Conservation (phyloP, 2,113 vertebrate species). For the Tychaedon coryphoeus region DNA sequence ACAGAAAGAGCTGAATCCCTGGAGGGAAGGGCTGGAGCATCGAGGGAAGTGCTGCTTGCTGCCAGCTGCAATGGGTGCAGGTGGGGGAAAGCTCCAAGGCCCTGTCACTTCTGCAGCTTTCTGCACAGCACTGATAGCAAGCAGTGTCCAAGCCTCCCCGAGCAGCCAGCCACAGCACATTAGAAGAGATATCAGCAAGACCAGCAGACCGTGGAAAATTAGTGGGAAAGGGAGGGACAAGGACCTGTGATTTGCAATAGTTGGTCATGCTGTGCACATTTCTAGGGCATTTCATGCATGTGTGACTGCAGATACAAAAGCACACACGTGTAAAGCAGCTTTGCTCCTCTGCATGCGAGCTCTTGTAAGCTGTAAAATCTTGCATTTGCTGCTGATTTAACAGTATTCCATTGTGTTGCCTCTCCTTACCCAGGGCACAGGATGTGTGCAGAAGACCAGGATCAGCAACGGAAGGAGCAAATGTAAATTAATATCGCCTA, state of each 20-base stretch:
- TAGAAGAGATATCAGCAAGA: constrained; percentile 9
- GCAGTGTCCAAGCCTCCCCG: not conserved
- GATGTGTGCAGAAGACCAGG: not conserved
- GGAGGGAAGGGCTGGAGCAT: not conserved
- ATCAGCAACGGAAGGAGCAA: not conserved
- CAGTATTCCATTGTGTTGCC: not conserved
- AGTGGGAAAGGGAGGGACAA: not conserved
- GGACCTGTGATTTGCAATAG: not conserved
- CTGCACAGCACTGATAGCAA: not conserved
- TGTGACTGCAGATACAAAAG: not conserved
- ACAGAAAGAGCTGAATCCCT: not conserved
- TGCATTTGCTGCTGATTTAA: not conserved
- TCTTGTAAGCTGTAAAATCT: not conserved
- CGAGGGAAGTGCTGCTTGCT: accelerated
- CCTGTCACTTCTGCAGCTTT: not conserved
- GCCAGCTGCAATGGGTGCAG: not conserved
- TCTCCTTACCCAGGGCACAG: not conserved
- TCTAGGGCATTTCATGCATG: constrained; percentile 11
- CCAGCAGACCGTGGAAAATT: not conserved
- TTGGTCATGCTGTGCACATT: not conserved
- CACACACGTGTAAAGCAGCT: not conserved
- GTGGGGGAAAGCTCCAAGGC: not conserved
- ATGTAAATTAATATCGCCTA: not conserved
- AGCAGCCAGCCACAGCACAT: not conserved
- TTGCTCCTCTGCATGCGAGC: not conserved